Base-by-base conservation (phyloP, 1,140 invertebrate species). In the Pinna nobilis region DNA sequence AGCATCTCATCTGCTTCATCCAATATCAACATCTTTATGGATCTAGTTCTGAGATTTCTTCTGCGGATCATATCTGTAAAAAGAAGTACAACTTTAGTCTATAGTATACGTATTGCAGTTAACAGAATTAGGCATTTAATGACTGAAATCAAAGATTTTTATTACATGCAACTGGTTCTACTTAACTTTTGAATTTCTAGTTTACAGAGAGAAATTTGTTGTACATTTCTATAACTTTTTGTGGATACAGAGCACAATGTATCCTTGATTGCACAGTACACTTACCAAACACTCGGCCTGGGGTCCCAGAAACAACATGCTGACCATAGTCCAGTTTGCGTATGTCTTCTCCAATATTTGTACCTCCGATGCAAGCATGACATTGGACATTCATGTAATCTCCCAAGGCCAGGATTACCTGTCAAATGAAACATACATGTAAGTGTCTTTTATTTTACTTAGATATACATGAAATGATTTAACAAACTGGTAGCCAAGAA, bases 1-100 rank as follows among this genome's bases (percentile, higher is more conserved):
- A 99, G 91, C 98, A 99, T 99, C 90, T 99, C 98, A 91, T 99
- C 98, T 50, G 98, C 98, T 92, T 99, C 98, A 89, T 99, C 98
- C 33, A 99, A 91, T 2, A 99, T 95, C 33, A 99, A 90, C 95
- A 99, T 97, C 90, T 98, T 99, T n/a, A 99, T 98, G 2, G 96
- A 93, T 84, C 98, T 91, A 25, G 98, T 99, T 78, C 98, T 92
- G 9, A 99, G 90, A 60, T 97, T 97, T 82, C 97, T 92, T 35
- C 98, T 92, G 80, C 97, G 93, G 70, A 99, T 99, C 98, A 99
- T 99, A 88, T 99, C 97, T 95, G 82, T 64, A 91, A 75, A 5
- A 63, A n/a, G n/a, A n/a, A n/a, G n/a, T n/a, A n/a, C n/a, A n/a
- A n/a, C n/a, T n/a, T n/a, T n/a, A n/a, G n/a, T n/a, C n/a, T n/a